phyloP scores from a whole-genome alignment of 2,888 invertebrate genomes.

The Octonoba sinensis region DNA sequence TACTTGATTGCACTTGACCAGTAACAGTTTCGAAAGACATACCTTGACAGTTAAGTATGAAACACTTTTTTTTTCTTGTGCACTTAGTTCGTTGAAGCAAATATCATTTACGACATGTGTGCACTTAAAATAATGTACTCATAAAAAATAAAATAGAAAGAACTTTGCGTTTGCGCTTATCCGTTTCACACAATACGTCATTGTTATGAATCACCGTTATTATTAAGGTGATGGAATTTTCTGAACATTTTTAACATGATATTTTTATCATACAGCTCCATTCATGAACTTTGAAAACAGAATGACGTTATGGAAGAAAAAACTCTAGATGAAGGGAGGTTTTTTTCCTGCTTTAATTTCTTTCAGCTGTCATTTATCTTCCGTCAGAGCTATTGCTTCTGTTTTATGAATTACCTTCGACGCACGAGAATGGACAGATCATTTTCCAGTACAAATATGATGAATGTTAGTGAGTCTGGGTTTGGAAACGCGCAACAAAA shows the following conservation, averaged over 20 bases:
- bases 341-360: conserved; percentile 4
- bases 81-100: too few relatives aligned
- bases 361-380: conserved; percentile 56
- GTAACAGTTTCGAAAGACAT: too few relatives aligned
- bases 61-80: too few relatives aligned
- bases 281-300: conserved; percentile 35
- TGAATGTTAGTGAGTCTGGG: conserved; percentile 51
- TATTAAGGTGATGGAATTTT: conserved; percentile 49
- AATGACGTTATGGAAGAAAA: conserved; percentile 37
- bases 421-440: conserved; percentile 57
- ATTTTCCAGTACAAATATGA: conserved; percentile 62
- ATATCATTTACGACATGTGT: too few relatives aligned
- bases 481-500: conserved; percentile 52
- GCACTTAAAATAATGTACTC: too few relatives aligned
- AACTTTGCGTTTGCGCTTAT: background rate
- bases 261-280: conserved; percentile 30
- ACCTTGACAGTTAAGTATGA: too few relatives aligned
- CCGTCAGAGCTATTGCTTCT: conserved; percentile 51
- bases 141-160: too few relatives aligned
- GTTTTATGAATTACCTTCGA: conserved; percentile 55
- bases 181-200: conserved; percentile 23
- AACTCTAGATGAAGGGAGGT: conserved; percentile 28
- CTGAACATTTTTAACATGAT: conserved; percentile 17
- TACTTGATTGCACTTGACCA: too few relatives aligned
- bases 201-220: conserved; percentile 40